These are phyloP conservation scores for Phalanger gymnotis DNA, from an alignment of 2,797 vertebrate species.

Conservation along the genomic window DNA sequence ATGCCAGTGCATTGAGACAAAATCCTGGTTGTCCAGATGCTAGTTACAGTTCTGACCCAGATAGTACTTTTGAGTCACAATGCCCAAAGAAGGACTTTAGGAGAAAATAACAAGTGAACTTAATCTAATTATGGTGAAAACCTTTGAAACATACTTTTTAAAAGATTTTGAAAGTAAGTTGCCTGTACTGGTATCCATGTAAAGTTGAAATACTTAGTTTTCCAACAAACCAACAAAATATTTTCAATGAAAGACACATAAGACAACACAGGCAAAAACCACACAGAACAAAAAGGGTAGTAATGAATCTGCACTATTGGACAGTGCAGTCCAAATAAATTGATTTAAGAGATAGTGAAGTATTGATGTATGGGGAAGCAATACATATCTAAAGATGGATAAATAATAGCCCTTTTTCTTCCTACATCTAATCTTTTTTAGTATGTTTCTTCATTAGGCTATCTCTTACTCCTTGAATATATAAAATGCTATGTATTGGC, in stretches of 20 bases:
- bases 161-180: neutral
- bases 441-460: conserved; percentile 21
- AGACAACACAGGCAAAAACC: neutral
- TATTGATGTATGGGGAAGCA: neutral
- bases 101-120: neutral
- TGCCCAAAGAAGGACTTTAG: neutral
- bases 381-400: neutral
- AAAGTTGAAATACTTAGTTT: neutral
- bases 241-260: neutral
- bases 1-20: neutral
- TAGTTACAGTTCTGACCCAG: neutral
- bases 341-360: neutral
- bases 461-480: conserved; percentile 24
- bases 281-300: neutral
- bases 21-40: neutral
- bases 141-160: neutral
- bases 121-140: neutral
- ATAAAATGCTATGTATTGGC: conserved; percentile 17
- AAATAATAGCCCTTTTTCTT: neutral
- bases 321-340: neutral
- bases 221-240: neutral
- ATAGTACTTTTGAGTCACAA: neutral
- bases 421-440: conserved; percentile 10
- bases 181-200: neutral
- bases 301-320: neutral